Evolutionary conservation across 2,888 invertebrate species (phyloP).

Genomic region (Tricholauxania praeusta): DNA sequence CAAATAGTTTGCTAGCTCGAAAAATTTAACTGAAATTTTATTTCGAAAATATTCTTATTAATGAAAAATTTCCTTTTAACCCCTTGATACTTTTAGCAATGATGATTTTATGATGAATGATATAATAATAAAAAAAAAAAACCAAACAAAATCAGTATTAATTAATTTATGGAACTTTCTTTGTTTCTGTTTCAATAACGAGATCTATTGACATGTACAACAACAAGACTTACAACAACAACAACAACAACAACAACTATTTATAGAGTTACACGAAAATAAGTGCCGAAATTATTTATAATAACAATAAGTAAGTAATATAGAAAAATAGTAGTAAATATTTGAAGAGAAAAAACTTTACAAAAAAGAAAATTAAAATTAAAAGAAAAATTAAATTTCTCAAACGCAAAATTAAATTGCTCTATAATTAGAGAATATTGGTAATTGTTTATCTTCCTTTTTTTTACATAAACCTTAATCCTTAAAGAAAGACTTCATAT

Average conservation of each 20-base stretch:
- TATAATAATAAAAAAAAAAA: too few relatives aligned
- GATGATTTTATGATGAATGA: too few relatives aligned
- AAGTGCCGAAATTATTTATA: slow-evolving; percentile 30
- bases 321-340: slow-evolving; percentile 9
- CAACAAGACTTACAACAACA: slow-evolving; percentile 62
- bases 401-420: neutral
- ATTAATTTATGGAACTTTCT: too few relatives aligned
- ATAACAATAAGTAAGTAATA: slow-evolving; percentile 14
- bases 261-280: slow-evolving; percentile 26
- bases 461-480: too few relatives aligned
- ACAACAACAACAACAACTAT: slow-evolving; percentile 55
- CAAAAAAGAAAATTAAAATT: slow-evolving; percentile 17
- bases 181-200: neutral
- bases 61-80: too few relatives aligned
- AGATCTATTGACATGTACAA: slow-evolving; percentile 49
- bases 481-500: too few relatives aligned
- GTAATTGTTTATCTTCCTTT: neutral
- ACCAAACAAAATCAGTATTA: too few relatives aligned
- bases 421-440: slow-evolving; percentile 7
- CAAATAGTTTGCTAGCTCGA: too few relatives aligned
- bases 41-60: too few relatives aligned
- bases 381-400: neutral
- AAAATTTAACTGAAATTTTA: too few relatives aligned
- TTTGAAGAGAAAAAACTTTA: slow-evolving; percentile 38
- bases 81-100: too few relatives aligned